Conservation (phyloP, 2,113 vertebrate species). For the Pollachius pollachius region DNA sequence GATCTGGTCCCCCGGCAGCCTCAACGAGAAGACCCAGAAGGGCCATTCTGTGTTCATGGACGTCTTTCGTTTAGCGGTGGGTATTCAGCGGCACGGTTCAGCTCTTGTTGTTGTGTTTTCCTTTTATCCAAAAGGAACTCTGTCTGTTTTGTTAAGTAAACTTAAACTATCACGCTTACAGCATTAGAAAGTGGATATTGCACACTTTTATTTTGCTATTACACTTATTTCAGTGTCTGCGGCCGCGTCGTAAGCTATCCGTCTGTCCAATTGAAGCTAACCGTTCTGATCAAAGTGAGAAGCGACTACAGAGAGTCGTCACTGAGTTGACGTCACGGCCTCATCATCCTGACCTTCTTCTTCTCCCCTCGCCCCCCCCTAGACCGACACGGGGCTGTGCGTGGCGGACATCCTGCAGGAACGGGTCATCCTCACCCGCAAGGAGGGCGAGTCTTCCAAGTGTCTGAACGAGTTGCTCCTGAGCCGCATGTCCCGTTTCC, state of each 20-base stretch:
- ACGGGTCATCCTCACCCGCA: slow-evolving; percentile 90
- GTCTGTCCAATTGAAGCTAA: too few species aligned
- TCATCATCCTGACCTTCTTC: too few species aligned
- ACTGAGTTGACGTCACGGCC: too few species aligned
- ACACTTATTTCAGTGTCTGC: too few species aligned
- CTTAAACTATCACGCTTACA: too few species aligned
- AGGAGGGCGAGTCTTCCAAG: slow-evolving; percentile 97
- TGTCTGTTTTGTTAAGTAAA: too few species aligned
- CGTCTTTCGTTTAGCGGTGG: slow-evolving; percentile 89
- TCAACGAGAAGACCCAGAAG: slow-evolving; percentile 98
- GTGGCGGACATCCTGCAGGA: slow-evolving; percentile 87
- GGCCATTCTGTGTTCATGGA: slow-evolving; percentile 99
- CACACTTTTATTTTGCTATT: too few species aligned
- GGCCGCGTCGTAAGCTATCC: too few species aligned
- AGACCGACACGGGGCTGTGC: slow-evolving; percentile 87
- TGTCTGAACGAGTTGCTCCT: slow-evolving; percentile 98
- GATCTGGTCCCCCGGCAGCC: slow-evolving; percentile 96
- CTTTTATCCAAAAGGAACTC: too few species aligned
- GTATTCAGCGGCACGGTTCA: slow-evolving; percentile 27
- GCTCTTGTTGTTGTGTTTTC: background rate
- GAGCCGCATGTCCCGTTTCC: slow-evolving; percentile 93
- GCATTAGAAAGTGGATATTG: too few species aligned
- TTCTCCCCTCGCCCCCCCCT: slow-evolving; percentile 8
- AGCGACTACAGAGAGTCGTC: too few species aligned
- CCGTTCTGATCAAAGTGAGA: too few species aligned